These are phyloP conservation scores for Oreochromis tanganicae DNA, from an alignment of 2,113 vertebrate genomes.

Conservation along the genomic window DNA sequence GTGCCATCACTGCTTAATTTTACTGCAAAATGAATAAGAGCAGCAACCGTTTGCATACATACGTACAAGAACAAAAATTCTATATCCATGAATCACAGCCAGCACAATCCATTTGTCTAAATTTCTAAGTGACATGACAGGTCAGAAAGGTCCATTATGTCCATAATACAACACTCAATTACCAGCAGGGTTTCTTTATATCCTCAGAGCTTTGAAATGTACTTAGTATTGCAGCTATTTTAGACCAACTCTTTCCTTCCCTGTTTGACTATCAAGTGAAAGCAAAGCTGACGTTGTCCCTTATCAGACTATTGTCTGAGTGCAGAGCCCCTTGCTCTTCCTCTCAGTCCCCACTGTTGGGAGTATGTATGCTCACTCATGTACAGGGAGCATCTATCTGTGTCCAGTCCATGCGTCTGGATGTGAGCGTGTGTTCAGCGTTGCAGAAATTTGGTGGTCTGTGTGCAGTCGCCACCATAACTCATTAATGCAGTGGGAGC, in stretches of 20 bases:
- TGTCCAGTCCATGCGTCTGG: background rate
- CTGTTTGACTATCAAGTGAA: conserved; percentile 10
- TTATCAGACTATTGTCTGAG: background rate
- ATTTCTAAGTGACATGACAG: background rate
- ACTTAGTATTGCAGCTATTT: conserved; percentile 31
- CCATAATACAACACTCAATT: conserved; percentile 10
- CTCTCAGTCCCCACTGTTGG: background rate
- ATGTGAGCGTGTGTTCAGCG: conserved; percentile 23
- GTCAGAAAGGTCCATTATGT: background rate
- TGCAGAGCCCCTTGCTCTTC: background rate
- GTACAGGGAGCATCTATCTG: background rate
- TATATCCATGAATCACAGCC: conserved; percentile 9
- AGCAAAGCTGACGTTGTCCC: conserved; percentile 5
- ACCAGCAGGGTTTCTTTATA: background rate
- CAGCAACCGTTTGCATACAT: background rate
- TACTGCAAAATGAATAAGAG: conserved; percentile 31
- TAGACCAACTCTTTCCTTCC: conserved; percentile 16
- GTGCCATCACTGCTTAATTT: conserved; percentile 46
- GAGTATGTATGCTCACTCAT: background rate
- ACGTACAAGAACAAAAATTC: background rate
- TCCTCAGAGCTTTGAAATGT: conserved; percentile 16
- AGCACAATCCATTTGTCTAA: conserved; percentile 28
- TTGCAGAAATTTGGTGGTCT: conserved; percentile 51
- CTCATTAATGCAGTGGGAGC: conserved; percentile 42
- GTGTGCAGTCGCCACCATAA: conserved; percentile 43